Conservation (phyloP, 2,113 vertebrate species). For the Lepisosteus osseus region DNA sequence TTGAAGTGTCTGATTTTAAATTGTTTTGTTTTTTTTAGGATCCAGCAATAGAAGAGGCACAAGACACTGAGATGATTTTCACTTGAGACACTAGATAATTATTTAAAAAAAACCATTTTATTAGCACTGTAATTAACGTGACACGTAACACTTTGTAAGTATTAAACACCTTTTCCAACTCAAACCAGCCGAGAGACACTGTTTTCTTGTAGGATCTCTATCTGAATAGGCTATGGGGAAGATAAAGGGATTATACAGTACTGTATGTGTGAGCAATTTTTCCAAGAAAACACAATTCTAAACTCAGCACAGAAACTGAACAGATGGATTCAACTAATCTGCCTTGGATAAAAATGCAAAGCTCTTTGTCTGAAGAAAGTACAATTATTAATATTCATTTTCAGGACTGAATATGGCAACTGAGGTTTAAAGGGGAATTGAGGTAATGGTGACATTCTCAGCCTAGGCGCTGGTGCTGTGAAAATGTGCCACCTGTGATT, state of each 20-base stretch:
- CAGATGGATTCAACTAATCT: constrained; percentile 4
- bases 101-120: constrained; percentile 25
- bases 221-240: background rate
- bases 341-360: background rate
- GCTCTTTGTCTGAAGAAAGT: too few species aligned
- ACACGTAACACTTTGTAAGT: constrained; percentile 11
- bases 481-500: too few species aligned
- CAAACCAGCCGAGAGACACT: background rate
- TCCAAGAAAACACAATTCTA: background rate
- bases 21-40: background rate
- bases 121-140: background rate
- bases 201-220: background rate
- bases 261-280: background rate
- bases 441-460: too few species aligned
- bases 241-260: background rate
- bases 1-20: too few species aligned
- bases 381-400: too few species aligned
- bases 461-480: too few species aligned
- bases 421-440: too few species aligned
- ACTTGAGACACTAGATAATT: constrained; percentile 44
- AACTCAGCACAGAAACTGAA: background rate
- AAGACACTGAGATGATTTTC: constrained; percentile 48
- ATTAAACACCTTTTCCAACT: constrained; percentile 24
- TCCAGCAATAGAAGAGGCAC: constrained; percentile 49
- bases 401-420: too few species aligned